phyloP scores from a whole-genome alignment of 2,888 invertebrate species.

The Parnassius smintheus region DNA sequence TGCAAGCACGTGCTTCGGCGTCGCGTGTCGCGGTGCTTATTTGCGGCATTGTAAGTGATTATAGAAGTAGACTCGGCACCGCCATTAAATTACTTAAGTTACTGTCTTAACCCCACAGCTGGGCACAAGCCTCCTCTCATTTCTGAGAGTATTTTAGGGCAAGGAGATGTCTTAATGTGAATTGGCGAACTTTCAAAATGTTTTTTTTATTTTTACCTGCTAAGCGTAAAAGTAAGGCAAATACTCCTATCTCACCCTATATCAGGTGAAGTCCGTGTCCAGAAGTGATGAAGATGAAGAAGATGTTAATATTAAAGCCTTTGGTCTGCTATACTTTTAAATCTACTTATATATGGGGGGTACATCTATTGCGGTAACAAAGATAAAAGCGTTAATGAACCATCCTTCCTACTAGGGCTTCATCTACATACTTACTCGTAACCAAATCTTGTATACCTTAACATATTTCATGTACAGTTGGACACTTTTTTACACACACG shows the following conservation, averaged over 20 bases:
- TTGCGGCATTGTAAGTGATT: neutral
- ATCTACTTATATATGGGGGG: too few relatives aligned
- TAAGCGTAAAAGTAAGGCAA: too few relatives aligned
- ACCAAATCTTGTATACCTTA: neutral
- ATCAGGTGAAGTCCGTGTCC: too few relatives aligned
- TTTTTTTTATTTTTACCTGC: too few relatives aligned
- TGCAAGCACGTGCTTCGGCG: conserved; percentile 37
- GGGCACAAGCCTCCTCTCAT: neutral
- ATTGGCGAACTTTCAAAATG: too few relatives aligned
- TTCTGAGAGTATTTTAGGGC: neutral
- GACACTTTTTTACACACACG: too few relatives aligned
- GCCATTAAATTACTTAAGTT: neutral
- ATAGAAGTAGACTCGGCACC: conserved; percentile 9
- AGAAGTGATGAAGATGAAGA: too few relatives aligned
- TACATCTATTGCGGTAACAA: too few relatives aligned
- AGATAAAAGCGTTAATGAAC: too few relatives aligned
- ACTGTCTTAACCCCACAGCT: neutral
- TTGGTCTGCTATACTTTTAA: too few relatives aligned
- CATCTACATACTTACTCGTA: neutral
- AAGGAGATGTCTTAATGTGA: neutral
- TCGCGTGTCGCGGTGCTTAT: neutral
- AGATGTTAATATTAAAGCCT: too few relatives aligned
- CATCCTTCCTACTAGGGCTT: neutral
- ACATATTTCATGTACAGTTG: neutral
- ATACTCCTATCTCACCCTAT: too few relatives aligned